Conservation (phyloP, 2,113 vertebrate species). For the Isichthys henryi region DNA sequence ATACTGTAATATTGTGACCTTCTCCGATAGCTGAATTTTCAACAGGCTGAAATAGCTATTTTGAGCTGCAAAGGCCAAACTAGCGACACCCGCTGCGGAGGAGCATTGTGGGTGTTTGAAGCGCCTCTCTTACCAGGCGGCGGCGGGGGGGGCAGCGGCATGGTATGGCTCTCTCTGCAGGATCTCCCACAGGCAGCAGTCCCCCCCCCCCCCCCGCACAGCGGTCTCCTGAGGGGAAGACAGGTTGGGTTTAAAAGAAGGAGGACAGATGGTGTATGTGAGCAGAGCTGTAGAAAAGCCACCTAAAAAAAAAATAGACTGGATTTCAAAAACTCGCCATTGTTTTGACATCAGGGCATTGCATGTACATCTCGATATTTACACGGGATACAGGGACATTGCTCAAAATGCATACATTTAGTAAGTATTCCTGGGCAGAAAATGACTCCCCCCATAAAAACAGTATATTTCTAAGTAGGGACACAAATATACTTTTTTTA, state of each 20-base stretch:
- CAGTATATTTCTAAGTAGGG: background rate
- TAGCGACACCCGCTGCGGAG: background rate
- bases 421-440: too few relatives aligned
- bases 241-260: background rate
- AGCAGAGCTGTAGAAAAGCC: background rate
- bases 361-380: background rate
- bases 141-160: too few relatives aligned
- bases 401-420: background rate
- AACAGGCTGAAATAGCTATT: background rate
- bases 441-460: background rate
- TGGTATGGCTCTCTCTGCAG: background rate
- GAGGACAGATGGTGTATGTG: conserved; percentile 14
- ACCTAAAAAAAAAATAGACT: conserved; percentile 8
- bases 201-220: background rate
- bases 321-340: background rate
- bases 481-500: background rate
- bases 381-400: background rate
- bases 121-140: background rate
- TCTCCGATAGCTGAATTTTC: background rate
- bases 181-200: background rate
- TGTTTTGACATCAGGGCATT: background rate
- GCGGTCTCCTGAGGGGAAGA: background rate
- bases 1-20: background rate
- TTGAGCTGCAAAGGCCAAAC: background rate
- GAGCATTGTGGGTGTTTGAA: background rate